Base-by-base conservation (phyloP, 2,113 vertebrate genomes). In the Aptenodytes forsteri region DNA sequence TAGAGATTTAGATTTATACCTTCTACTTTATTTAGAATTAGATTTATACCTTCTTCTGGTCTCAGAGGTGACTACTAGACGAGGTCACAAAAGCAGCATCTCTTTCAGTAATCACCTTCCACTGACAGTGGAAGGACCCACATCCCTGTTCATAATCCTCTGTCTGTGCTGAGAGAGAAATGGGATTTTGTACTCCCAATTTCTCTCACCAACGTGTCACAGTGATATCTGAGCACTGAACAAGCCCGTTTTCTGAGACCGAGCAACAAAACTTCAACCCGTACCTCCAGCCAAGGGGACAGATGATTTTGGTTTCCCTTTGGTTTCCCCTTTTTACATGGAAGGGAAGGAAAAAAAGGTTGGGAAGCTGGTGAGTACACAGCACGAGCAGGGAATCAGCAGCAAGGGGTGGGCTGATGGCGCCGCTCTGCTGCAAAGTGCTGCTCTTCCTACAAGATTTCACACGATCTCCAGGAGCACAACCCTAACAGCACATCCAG, bases 401-500 rank as follows among this genome's bases (percentile, higher is more conserved):
- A 95, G 50, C n/a, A 23, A 61, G 80, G 40, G n/a, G 16, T 32
- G 54, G 59, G 87, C 59, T 47, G 65, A 46, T 1, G 2, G 66
- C 7, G 9, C 26, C 1, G 2, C 59, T 46, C 77, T 32, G 34
- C 27, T 5, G 6, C 72, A 5, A 10, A 20, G 46, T 0, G 50
- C 59, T 75, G 88, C 85, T 70, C 56, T 64, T 50, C 36, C 86
- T 32, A 2, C 61, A 5, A 4, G 47, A 23, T 36, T 18, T n/a
- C 67, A 47, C 76, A 29, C 0, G 0, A 25, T 10, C 49, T 32
- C 17, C 62, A 38, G 71, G 25, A 76, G 71, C 83, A 50, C 38
- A 16, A 10, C 30, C 59, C 10, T 1, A 20, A 3, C 56, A 73
- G 69, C 79, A 80, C 64, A 17, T 2, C 44, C 87, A 23, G 36